A percentile compares a stretch with the other conserved stretches of the same genome.
phyloP scores from a whole-genome alignment of 2,888 invertebrate species.

The Petrolisthes cinctipes region DNA sequence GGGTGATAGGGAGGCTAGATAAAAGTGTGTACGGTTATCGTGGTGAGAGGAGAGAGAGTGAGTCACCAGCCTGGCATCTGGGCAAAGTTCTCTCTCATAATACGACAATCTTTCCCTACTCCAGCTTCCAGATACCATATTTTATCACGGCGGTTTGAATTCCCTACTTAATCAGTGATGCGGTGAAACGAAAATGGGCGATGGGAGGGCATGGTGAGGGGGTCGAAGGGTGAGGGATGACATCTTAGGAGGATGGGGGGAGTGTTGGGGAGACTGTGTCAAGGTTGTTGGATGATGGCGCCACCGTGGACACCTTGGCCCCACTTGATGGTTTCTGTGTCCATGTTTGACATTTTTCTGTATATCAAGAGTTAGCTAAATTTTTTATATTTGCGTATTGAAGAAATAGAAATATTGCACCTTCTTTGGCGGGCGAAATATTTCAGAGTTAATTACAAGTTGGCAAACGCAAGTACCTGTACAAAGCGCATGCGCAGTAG shows the following conservation, averaged over 20 bases:
- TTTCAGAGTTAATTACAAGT: conserved; percentile 7
- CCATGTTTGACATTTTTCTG: neutral
- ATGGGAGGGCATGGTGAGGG: neutral
- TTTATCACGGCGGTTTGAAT: too few relatives aligned
- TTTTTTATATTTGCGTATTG: neutral
- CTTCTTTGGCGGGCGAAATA: too few relatives aligned
- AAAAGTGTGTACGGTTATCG: conserved; percentile 1
- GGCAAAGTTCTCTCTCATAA: conserved; percentile 5
- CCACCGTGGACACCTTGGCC: neutral
- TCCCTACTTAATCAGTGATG: neutral
- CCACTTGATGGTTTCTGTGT: neutral
- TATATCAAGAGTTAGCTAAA: neutral
- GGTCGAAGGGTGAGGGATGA: conserved; percentile 16
- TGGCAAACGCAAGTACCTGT: conserved; percentile 24
- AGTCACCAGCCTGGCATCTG: conserved; percentile 39
- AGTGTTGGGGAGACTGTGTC: conserved; percentile 21
- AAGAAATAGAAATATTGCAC: neutral
- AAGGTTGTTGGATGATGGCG: conserved; percentile 18
- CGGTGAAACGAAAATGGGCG: neutral
- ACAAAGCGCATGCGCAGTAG: conserved; percentile 20
- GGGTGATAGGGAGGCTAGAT: conserved; percentile 14
- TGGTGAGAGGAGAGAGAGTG: conserved; percentile 10
- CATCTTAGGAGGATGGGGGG: conserved; percentile 12
- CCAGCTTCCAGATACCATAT: neutral
- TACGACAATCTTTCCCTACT: neutral